Conservation (phyloP, 2,797 vertebrate genomes). For the Macrochelys suwanniensis region DNA sequence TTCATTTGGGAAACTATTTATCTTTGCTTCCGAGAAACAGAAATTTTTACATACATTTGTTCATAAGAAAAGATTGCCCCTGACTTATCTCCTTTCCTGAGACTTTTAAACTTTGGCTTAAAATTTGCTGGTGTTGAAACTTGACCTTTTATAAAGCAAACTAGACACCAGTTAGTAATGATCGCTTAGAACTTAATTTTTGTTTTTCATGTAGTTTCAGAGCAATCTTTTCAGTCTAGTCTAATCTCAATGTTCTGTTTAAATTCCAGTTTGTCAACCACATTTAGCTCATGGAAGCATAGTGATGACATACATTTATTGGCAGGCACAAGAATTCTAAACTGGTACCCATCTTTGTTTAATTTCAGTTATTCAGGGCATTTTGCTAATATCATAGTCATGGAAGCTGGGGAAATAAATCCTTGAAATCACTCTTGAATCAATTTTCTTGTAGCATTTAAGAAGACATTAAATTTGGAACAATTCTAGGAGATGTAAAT, state of each 20-base stretch:
- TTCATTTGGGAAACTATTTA: conserved; percentile 50
- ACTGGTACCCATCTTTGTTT: neutral
- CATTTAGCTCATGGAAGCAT: neutral
- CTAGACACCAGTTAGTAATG: neutral
- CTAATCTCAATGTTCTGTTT: neutral
- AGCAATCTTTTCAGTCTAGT: neutral
- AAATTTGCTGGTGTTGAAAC: neutral
- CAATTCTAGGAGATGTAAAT: neutral
- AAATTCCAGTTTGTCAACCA: neutral
- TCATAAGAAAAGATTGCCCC: conserved; percentile 33
- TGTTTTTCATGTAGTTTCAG: neutral
- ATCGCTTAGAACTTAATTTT: neutral
- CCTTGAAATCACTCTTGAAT: too few relatives aligned
- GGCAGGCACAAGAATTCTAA: neutral
- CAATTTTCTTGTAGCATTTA: too few relatives aligned
- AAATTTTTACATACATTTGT: conserved; percentile 21
- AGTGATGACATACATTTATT: neutral
- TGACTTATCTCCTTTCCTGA: neutral
- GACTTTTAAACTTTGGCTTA: neutral
- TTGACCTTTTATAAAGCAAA: neutral
- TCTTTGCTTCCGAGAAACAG: conserved; percentile 48
- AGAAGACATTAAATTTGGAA: too few relatives aligned
- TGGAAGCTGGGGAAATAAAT: too few relatives aligned
- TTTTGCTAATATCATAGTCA: neutral
- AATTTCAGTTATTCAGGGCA: neutral